phyloP scores from a whole-genome alignment of 1,140 invertebrate genomes.

The Elymnias hypermnestra region DNA sequence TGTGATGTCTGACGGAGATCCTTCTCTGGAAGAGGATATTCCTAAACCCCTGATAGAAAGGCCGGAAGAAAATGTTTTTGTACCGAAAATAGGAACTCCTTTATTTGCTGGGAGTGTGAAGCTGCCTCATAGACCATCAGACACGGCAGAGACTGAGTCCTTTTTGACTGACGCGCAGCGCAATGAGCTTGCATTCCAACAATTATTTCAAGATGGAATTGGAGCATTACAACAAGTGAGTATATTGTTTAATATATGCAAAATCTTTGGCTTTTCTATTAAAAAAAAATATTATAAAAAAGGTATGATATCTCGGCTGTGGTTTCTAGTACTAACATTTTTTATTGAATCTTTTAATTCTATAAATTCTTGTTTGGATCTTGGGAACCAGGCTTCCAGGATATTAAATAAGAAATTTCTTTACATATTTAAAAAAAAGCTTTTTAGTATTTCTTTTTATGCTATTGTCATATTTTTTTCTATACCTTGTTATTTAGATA shows the following conservation, averaged over 20 bases:
- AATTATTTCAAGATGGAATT: slow-evolving; percentile 59
- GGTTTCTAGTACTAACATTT: too few species aligned
- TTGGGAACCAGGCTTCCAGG: too few species aligned
- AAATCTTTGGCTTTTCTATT: too few species aligned
- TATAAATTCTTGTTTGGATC: not conserved
- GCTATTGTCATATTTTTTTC: too few species aligned
- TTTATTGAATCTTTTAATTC: too few species aligned
- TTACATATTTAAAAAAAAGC: too few species aligned
- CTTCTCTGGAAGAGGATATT: slow-evolving; percentile 71
- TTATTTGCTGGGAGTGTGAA: slow-evolving; percentile 60
- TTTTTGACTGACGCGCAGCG: slow-evolving; percentile 57
- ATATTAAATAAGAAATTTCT: too few species aligned
- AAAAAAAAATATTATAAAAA: too few species aligned
- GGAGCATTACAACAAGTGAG: slow-evolving; percentile 54
- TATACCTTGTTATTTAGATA: too few species aligned
- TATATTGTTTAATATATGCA: not conserved
- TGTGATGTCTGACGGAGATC: slow-evolving; percentile 74
- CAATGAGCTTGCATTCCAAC: slow-evolving; percentile 63
- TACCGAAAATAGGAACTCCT: slow-evolving; percentile 59
- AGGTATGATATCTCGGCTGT: too few species aligned
- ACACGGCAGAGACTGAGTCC: slow-evolving; percentile 51
- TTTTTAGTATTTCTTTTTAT: too few species aligned
- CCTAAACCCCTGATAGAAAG: slow-evolving; percentile 56
- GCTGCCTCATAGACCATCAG: slow-evolving; percentile 52
- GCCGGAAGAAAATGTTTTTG: slow-evolving; percentile 63